These are phyloP conservation scores for Cryptophagus acutangulus DNA, from an alignment of 2,888 invertebrate species.

Conservation along the genomic window DNA sequence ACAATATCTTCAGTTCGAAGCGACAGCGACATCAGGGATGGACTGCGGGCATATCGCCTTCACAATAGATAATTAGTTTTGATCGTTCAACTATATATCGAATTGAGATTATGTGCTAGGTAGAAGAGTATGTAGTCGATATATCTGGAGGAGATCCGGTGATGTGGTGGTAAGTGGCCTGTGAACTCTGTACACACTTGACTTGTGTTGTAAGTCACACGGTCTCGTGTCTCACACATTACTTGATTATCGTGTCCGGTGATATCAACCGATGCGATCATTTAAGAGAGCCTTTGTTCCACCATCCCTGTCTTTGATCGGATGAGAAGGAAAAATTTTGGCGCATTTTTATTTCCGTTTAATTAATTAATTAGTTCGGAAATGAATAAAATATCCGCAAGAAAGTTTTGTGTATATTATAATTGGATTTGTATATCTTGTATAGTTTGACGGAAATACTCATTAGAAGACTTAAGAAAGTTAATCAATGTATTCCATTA, in stretches of 20 bases:
- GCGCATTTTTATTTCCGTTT: too few species aligned
- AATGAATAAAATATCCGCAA: too few species aligned
- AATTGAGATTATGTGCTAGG: too few species aligned
- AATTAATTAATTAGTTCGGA: too few species aligned
- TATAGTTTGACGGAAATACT: constrained; percentile 34
- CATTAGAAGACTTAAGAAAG: constrained; percentile 37
- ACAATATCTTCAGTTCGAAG: too few species aligned
- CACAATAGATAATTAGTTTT: constrained; percentile 32
- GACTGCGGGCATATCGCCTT: too few species aligned
- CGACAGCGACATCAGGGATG: too few species aligned
- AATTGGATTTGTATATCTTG: constrained; percentile 33
- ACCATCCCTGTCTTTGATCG: too few species aligned
- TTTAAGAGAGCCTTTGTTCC: constrained; percentile 9
- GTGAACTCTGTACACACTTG: constrained; percentile 30
- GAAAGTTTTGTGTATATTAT: too few species aligned
- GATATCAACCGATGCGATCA: constrained; percentile 23
- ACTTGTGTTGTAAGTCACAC: constrained; percentile 22
- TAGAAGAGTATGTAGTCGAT: too few species aligned
- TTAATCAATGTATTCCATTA: constrained; percentile 42
- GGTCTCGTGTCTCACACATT: constrained; percentile 29
- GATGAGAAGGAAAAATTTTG: too few species aligned
- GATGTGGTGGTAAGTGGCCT: constrained; percentile 32
- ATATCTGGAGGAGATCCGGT: constrained; percentile 32
- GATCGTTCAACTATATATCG: constrained; percentile 33
- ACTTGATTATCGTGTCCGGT: constrained; percentile 27